Conservation (phyloP, 2,113 vertebrate genomes). For the Galemys pyrenaicus region DNA sequence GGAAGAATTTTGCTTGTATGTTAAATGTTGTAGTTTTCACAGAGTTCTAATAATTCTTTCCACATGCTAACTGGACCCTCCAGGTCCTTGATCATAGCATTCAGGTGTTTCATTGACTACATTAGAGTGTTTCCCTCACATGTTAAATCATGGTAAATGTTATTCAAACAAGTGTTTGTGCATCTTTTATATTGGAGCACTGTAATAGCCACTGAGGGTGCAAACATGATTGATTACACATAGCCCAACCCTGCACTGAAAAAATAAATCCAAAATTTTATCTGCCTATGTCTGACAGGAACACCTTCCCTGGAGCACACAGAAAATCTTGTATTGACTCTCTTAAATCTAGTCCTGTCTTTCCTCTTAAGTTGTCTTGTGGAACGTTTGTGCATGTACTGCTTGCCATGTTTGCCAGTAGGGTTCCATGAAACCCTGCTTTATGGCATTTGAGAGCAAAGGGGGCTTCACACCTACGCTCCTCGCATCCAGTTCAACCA, state of each 20-base stretch:
- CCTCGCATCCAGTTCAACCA: not conserved
- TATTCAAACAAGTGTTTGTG: not conserved
- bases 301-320: not conserved
- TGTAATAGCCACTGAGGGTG: not conserved
- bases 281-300: not conserved
- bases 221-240: not conserved
- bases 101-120: not conserved
- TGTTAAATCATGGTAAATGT: not conserved
- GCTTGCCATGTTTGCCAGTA: not conserved
- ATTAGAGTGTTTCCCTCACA: not conserved
- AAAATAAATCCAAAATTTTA: not conserved
- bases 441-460: not conserved
- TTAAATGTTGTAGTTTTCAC: slow-evolving; percentile 10
- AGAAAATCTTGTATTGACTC: not conserved
- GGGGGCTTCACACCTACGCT: fast-evolving
- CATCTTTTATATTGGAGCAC: not conserved
- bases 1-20: slow-evolving; percentile 12
- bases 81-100: not conserved
- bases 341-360: not conserved
- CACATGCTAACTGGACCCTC: not conserved
- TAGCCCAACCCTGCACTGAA: not conserved
- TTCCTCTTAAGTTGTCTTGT: not conserved
- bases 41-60: not conserved
- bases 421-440: not conserved
- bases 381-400: not conserved